Conservation (phyloP, 2,888 invertebrate genomes). For the Pristionchus fissidentatus region DNA sequence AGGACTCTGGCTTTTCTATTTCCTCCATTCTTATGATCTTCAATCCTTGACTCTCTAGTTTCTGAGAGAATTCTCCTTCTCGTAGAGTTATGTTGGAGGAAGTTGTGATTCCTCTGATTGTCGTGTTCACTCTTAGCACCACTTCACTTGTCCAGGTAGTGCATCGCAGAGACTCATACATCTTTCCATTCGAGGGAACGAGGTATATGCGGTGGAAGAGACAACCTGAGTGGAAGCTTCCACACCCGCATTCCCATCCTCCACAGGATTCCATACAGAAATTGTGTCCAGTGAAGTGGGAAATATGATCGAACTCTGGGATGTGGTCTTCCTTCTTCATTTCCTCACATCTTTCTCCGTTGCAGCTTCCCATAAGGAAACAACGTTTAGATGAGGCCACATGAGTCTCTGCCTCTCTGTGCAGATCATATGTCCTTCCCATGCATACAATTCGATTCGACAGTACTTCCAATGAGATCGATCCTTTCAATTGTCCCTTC, state of each 20-base stretch:
- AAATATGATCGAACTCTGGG: background rate
- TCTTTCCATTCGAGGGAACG: background rate
- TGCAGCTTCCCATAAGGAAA: background rate
- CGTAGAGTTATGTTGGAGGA: no score
- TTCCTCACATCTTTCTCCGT: background rate
- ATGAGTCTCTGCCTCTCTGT: background rate
- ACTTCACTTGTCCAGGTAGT: background rate
- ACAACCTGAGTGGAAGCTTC: background rate
- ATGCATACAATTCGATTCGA: background rate
- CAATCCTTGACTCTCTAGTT: no score
- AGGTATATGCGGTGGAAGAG: background rate
- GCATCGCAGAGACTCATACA: background rate
- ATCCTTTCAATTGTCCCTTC: background rate
- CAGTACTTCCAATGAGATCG: background rate
- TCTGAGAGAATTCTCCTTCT: no score
- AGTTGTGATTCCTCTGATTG: no score
- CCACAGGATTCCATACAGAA: background rate
- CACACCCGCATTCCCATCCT: background rate
- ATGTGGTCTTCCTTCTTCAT: background rate
- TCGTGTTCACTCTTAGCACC: no score
- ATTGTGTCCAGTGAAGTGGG: background rate
- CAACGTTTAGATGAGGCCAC: background rate
- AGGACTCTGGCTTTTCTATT: no score
- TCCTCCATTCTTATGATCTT: no score
- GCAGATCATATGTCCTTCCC: background rate